phyloP scores from a whole-genome alignment of 2,113 vertebrate species.

The Syngnathoides biaculeatus region DNA sequence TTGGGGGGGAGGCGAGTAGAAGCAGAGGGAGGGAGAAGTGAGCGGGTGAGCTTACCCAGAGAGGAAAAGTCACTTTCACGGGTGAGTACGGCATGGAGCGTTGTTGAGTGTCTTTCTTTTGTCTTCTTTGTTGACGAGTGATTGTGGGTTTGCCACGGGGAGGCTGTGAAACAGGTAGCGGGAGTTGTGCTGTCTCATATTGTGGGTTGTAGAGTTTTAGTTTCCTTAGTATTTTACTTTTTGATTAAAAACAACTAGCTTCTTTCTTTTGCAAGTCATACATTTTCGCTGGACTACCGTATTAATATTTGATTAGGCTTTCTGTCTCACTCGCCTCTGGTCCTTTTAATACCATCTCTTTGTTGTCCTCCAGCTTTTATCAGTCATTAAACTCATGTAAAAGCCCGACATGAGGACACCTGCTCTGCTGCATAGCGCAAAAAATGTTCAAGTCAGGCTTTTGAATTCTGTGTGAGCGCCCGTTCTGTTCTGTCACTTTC shows the following conservation, averaged over 20 bases:
- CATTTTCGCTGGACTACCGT: slow-evolving; percentile 46
- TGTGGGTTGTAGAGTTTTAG: neutral
- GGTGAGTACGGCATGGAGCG: slow-evolving; percentile 66
- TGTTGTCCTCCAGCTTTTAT: slow-evolving; percentile 27
- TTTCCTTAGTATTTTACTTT: slow-evolving; percentile 4
- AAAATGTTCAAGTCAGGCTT: slow-evolving; percentile 39
- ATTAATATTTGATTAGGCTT: slow-evolving; percentile 68
- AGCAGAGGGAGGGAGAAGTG: slow-evolving; percentile 5
- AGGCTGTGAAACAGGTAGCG: slow-evolving; percentile 58
- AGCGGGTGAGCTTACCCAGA: slow-evolving; percentile 45
- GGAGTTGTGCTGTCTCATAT: slow-evolving; percentile 29
- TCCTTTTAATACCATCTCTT: neutral
- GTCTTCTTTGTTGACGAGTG: slow-evolving; percentile 27
- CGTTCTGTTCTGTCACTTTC: slow-evolving; percentile 38
- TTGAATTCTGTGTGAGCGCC: slow-evolving; percentile 8
- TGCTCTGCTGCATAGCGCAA: slow-evolving; percentile 35
- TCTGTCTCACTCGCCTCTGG: slow-evolving; percentile 40
- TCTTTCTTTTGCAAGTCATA: neutral
- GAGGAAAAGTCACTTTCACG: slow-evolving; percentile 59
- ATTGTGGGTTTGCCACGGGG: slow-evolving; percentile 13
- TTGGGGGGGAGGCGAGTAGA: slow-evolving; percentile 5
- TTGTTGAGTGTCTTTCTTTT: slow-evolving; percentile 3
- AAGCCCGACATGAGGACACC: slow-evolving; percentile 12
- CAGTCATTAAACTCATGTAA: slow-evolving; percentile 35
- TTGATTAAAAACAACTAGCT: neutral